Evolutionary conservation across 2,797 vertebrate species (phyloP), one percentile per base, ranked within the genome.

Genomic region (Menidia menidia): DNA sequence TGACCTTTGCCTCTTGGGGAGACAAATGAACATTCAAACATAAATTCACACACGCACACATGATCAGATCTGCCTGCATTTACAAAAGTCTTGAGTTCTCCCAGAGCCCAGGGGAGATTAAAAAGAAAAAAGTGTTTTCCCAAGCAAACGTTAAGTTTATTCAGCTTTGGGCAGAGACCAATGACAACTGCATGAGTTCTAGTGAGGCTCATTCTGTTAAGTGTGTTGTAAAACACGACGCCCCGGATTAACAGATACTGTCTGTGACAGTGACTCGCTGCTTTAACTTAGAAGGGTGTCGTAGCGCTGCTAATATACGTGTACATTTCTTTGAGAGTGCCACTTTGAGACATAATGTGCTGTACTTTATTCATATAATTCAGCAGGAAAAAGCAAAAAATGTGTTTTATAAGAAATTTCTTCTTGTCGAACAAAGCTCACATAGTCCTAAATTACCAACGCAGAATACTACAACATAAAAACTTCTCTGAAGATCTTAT

Each of bases 41-140:
- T 81, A 81, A 72, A 77, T 83, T 71, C 50, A 15, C 18, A 70
- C 47, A 80, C 68, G 63, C 63, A 59, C 33, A 33, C 68, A 62
- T 53, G 74, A 59, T 62, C 75, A 77, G 66, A 72, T 73, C 68
- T 52, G 47, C 70, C 78, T 79, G 77, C 79, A 75, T 77, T 85
- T 72, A 81, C 64, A 73, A 84, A 62, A 58, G 81, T 68, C 81
- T 60, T 43, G 73, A 73, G 75, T 88, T 91, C 84, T 90, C 87
- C 85, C 78, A 69, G 73, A 84, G 77, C 86, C 79, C 77, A 61
- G 33, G 78, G 75, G 73, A 82, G 69, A 51, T 39, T 25, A 50
- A 19, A 50, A 39, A 39, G 18, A 75, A 82, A 83, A 82, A 86
- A 83, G 59, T 50, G 77, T 73, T 91, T 93, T 93, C 90, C 87